Evolutionary conservation across 2,797 vertebrate species (phyloP), one percentile per base, ranked within the genome.

Genomic region (Acipenser transmontanus): DNA sequence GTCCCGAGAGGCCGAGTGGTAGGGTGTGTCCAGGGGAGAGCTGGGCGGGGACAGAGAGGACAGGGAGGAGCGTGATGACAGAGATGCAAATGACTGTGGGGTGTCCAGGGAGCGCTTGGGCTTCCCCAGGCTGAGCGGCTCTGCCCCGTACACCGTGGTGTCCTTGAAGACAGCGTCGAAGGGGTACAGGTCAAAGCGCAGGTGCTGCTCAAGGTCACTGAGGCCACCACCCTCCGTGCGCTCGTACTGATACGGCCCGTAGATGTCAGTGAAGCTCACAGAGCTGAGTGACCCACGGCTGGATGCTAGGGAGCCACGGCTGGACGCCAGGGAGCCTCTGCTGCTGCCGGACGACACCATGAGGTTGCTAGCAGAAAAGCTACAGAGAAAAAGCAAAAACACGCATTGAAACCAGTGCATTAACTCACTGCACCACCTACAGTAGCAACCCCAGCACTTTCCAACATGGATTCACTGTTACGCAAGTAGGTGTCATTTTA

Each of bases 271-370:
- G 81, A 99, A 98, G 78, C 96, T 99, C 84, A 99, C 82, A 0
- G 97, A 99, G 86, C 97, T 99, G 61, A 99, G 89, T 4, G 97
- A 99, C 47, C 97, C 97, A 1, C 95, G 87, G 85, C 96, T 98
- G 76, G 96, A 99, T 0, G 97, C 90, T 72, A 98, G 77, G 0
- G 96, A 98, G 52, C 96, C 97, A 0, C 95, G 87, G 59, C 97
- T 99, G 67, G 97, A 99, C 17, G 97, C 95, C 63, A 98, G 77
- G 2, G 96, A 98, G 17, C 97, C 96, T 0, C 95, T 93, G 73
- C 97, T 99, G 82, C 97, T 98, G 78, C 95, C 96, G 69, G 97
- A 98, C 8, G 97, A 99, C 82, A 95, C 87, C 0, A 96, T 98
- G 78, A 99, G 88, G 51, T 91, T 97, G 76, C 96, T 99, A 75